Conservation (phyloP, 1,140 invertebrate genomes). For the Parapsyche elsis region DNA sequence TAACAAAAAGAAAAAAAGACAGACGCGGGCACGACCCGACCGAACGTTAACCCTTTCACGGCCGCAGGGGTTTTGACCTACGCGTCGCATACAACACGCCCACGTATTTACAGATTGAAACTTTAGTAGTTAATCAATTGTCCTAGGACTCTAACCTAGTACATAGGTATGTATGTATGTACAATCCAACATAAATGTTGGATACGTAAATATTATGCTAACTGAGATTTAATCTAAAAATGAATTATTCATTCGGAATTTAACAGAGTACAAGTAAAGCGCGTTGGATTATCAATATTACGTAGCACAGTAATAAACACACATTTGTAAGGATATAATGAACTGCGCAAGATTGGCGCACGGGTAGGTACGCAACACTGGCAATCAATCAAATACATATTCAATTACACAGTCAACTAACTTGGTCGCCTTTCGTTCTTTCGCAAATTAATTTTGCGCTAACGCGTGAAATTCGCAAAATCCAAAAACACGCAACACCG, state of each 20-base stretch:
- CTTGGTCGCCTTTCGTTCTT: not conserved
- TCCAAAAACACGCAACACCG: not conserved
- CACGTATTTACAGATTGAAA: too few relatives aligned
- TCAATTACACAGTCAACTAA: not conserved
- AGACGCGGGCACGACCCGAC: not conserved
- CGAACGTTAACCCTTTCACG: slow-evolving; percentile 21
- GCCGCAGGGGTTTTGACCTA: not conserved
- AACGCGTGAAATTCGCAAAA: not conserved
- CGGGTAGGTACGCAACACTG: not conserved
- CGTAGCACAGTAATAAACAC: too few relatives aligned
- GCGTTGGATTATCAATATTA: too few relatives aligned
- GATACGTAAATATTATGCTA: too few relatives aligned
- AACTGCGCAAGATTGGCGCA: not conserved
- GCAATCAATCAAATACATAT: slow-evolving; percentile 1
- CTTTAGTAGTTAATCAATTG: too few relatives aligned
- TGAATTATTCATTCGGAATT: too few relatives aligned
- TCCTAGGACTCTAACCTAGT: too few relatives aligned
- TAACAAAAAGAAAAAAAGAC: slow-evolving; percentile 7
- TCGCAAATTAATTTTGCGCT: not conserved
- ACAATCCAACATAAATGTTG: too few relatives aligned
- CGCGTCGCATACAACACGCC: not conserved
- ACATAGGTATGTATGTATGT: too few relatives aligned
- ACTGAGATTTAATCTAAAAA: too few relatives aligned
- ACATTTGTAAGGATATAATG: not conserved
- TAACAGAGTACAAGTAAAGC: too few relatives aligned